Evolutionary conservation across 2,113 vertebrate species (phyloP).

Genomic region (Balaeniceps rex): DNA sequence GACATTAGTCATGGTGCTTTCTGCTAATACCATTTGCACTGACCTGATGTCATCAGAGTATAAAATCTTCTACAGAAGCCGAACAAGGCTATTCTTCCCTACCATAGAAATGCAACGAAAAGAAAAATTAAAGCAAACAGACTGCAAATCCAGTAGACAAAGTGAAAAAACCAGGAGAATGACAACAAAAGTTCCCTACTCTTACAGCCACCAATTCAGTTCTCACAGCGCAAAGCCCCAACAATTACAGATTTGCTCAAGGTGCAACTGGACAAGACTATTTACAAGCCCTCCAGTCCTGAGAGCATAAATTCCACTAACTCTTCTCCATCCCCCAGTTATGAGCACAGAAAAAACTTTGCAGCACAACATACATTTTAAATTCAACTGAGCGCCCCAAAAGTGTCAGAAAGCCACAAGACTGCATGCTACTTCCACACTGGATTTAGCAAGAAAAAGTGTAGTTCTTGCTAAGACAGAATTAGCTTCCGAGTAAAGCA

Average conservation of each 20-base stretch:
- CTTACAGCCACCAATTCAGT: not conserved
- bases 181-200: not conserved
- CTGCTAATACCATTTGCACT: not conserved
- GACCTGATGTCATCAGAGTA: not conserved
- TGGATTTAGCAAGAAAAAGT: not conserved
- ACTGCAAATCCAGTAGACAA: not conserved
- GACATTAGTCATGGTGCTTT: not conserved
- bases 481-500: not conserved
- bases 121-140: not conserved
- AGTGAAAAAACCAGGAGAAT: not conserved
- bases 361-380: not conserved
- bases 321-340: not conserved
- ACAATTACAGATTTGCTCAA: not conserved
- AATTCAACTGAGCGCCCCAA: not conserved
- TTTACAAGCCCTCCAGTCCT: not conserved
- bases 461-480: not conserved
- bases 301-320: not conserved
- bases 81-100: not conserved
- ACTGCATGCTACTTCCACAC: not conserved
- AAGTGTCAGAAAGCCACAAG: not conserved
- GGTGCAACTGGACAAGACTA: not conserved
- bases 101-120: not conserved
- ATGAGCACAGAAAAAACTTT: not conserved
- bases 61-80: not conserved
- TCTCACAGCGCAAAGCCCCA: not conserved